A percentile compares a stretch with the other conserved stretches of the same genome.
phyloP scores from a whole-genome alignment of 2,888 invertebrate species.

The Aplocera efformata region DNA sequence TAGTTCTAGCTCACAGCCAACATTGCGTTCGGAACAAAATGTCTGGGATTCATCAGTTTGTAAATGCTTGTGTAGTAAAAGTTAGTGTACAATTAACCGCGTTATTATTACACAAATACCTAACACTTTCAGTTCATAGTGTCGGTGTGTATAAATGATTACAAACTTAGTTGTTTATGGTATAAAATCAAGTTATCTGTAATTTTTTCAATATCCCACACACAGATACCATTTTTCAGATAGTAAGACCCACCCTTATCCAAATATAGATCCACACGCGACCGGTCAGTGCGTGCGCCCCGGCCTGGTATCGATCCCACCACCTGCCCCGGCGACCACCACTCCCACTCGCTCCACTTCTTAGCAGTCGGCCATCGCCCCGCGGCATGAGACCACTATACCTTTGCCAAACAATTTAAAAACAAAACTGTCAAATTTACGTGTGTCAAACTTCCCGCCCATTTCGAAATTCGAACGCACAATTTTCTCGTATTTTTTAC shows the following conservation, averaged over 20 bases:
- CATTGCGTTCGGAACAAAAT: no score
- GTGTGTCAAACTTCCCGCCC: slow-evolving; percentile 25
- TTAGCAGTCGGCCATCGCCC: slow-evolving; percentile 73
- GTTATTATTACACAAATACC: no score
- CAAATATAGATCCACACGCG: slow-evolving; percentile 60
- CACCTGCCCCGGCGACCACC: slow-evolving; percentile 64
- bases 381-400: slow-evolving; percentile 57
- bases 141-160: no score
- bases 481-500: slow-evolving; percentile 7
- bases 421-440: slow-evolving; percentile 34
- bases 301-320: slow-evolving; percentile 75
- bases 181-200: no score
- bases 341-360: slow-evolving; percentile 63
- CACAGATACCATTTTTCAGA: slow-evolving; percentile 30
- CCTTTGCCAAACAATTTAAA: slow-evolving; percentile 36
- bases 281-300: slow-evolving; percentile 77
- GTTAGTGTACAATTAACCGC: no score
- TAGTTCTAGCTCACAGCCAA: no score
- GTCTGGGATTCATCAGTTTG: no score
- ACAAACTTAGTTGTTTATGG: no score
- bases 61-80: no score
- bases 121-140: no score
- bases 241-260: slow-evolving; percentile 45
- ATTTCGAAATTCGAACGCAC: slow-evolving; percentile 28
- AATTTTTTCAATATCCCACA: slow-evolving; percentile 11